These are phyloP conservation scores for Cantharis nigra DNA, from an alignment of 2,888 invertebrate species.

Conservation along the genomic window DNA sequence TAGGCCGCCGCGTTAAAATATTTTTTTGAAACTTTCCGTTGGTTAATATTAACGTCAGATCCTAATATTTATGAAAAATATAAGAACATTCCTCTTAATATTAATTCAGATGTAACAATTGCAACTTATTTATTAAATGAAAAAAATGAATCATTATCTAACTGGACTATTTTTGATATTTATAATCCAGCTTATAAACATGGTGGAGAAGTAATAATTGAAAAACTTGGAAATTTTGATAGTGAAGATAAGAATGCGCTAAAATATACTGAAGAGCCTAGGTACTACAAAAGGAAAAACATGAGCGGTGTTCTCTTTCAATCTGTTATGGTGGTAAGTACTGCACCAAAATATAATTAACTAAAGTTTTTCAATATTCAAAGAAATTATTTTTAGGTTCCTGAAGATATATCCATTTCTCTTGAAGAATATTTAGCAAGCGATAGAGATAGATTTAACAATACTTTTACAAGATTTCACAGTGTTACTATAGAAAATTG, in stretches of 20 bases:
- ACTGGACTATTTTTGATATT: conserved; percentile 55
- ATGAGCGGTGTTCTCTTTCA: conserved; percentile 62
- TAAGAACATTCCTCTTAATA: conserved; percentile 52
- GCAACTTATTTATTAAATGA: conserved; percentile 34
- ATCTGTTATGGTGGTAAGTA: conserved; percentile 60
- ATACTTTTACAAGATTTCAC: conserved; percentile 69
- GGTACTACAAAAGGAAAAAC: conserved; percentile 54
- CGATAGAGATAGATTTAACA: conserved; percentile 60
- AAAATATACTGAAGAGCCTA: conserved; percentile 20
- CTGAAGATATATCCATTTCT: conserved; percentile 51
- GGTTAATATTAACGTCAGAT: conserved; percentile 53
- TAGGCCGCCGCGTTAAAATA: conserved; percentile 31
- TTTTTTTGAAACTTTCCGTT: conserved; percentile 49
- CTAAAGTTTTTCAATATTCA: neutral
- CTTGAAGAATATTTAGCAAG: conserved; percentile 60
- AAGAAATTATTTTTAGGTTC: conserved; percentile 39
- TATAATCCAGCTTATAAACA: conserved; percentile 63
- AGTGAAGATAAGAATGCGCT: conserved; percentile 40
- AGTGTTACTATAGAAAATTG: conserved; percentile 64
- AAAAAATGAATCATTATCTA: conserved; percentile 26
- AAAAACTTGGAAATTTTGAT: conserved; percentile 58
- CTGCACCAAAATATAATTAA: neutral
- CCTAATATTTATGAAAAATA: conserved; percentile 44
- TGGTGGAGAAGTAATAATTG: conserved; percentile 58
- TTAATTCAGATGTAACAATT: conserved; percentile 58